Conservation (phyloP, 2,888 invertebrate genomes). For the Agriotes lineatus region DNA sequence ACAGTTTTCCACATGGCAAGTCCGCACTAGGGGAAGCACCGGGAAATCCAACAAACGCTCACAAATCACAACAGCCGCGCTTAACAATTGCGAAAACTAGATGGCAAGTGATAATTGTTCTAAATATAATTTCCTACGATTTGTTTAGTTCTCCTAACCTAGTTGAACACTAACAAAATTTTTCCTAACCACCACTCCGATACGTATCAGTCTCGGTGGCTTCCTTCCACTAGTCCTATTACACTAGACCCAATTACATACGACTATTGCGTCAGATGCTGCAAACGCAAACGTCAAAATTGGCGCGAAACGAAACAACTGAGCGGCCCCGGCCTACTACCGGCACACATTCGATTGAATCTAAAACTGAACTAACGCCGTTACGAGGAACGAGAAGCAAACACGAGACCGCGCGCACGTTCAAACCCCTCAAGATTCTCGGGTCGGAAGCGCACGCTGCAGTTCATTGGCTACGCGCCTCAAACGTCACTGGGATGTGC, state of each 20-base stretch:
- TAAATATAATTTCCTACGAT: no score
- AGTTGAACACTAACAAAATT: no score
- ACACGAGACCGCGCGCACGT: constrained; percentile 43
- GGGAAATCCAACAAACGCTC: not conserved
- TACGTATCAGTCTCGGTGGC: no score
- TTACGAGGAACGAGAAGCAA: constrained; percentile 24
- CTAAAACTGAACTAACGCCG: constrained; percentile 37
- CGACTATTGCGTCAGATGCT: no score
- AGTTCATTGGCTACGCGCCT: constrained; percentile 37
- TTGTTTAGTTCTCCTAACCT: no score
- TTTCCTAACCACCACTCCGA: no score
- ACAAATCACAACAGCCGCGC: no score
- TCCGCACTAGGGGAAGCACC: not conserved
- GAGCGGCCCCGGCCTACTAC: not conserved
- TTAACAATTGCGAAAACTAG: no score
- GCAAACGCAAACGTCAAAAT: no score
- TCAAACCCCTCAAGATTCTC: constrained; percentile 36
- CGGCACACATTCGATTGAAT: not conserved
- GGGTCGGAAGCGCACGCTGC: constrained; percentile 25
- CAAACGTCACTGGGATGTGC: constrained; percentile 36
- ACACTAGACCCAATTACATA: no score
- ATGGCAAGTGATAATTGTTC: no score
- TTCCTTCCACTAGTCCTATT: no score
- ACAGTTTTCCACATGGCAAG: constrained; percentile 20
- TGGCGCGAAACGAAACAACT: constrained; percentile 34